Base-by-base conservation (phyloP, 2,888 invertebrate species). In the Poecilus cupreus region DNA sequence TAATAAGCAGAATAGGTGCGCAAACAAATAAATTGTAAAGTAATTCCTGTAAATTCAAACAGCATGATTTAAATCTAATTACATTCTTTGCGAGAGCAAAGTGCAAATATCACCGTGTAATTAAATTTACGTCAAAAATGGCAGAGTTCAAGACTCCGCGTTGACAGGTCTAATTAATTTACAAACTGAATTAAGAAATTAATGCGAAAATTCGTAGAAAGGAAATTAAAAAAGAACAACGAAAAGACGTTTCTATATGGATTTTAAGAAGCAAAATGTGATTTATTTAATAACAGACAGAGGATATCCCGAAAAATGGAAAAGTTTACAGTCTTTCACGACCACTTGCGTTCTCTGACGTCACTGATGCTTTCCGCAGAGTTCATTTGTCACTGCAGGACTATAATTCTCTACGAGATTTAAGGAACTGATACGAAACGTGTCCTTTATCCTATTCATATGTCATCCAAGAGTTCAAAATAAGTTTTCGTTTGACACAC, bases 51-150 rank as follows among this genome's bases (percentile, higher is more conserved):
- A 70, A 70, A 39, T 70, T 70, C 16, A 39, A 70, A 37, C 18
- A 72, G 26, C 43, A 13, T 76, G 37, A 54, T 76, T 76, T 76
- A 76, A 51, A 57, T 76, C 32, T 11, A 76, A 76, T 76, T 76
- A 76, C 37, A 76, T 76, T 51, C 51, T 72, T 54, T 76, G 39
- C 37, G 13, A 26, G 57, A 51, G 3, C 39, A 32, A 37, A 76
- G 76, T 37, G 20, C 76, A 37, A 76, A 57, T 76, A 76, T 57
- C 37, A 46, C 46, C 75, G 16, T 51, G 77, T 64, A 77, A 77
- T 77, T 77, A 77, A 64, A 64, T 77, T 43, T 64, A 43, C 77
- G 60, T 77, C 77, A 77, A 77, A 76, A 77, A 77, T 77, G 32
- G 77, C 60, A 60, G 39, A 76, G 11, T 76, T 57, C 76, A 54